phyloP scores from a whole-genome alignment of 2,113 vertebrate genomes.

The Arvicanthis niloticus region DNA sequence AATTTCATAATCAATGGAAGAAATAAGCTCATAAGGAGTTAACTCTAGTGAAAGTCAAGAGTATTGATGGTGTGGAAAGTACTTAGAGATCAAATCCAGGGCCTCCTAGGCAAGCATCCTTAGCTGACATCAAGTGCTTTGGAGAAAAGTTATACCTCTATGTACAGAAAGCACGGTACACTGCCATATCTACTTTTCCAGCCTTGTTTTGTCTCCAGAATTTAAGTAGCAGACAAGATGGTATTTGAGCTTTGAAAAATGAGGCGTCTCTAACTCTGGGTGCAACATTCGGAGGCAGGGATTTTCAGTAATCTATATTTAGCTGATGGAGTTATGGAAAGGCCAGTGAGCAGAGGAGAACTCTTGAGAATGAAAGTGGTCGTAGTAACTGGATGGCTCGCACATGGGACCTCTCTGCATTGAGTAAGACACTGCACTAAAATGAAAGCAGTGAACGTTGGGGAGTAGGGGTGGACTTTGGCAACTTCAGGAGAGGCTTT shows the following conservation, averaged over 20 bases:
- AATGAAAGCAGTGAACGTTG: background rate
- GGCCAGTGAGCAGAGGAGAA: background rate
- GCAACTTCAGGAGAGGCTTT: background rate
- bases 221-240: background rate
- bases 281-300: background rate
- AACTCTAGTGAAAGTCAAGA: conserved; percentile 8
- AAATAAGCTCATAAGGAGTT: conserved; percentile 43
- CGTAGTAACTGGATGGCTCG: background rate
- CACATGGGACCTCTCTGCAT: background rate
- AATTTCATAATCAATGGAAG: conserved; percentile 20
- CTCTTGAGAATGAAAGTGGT: conserved; percentile 41
- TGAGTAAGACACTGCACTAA: conserved; percentile 37
- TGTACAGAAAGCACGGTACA: background rate
- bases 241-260: conserved; percentile 32
- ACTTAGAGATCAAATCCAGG: background rate
- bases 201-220: conserved; percentile 25
- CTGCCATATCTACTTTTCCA: conserved; percentile 3
- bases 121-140: background rate
- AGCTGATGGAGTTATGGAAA: conserved; percentile 28
- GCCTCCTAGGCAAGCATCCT: background rate
- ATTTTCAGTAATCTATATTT: conserved; percentile 21
- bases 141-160: conserved; percentile 30
- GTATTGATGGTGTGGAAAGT: background rate
- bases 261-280: conserved; percentile 19
- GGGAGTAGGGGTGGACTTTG: background rate